Conservation (phyloP, 1,140 invertebrate genomes). For the Zaprionus camerounensis region DNA sequence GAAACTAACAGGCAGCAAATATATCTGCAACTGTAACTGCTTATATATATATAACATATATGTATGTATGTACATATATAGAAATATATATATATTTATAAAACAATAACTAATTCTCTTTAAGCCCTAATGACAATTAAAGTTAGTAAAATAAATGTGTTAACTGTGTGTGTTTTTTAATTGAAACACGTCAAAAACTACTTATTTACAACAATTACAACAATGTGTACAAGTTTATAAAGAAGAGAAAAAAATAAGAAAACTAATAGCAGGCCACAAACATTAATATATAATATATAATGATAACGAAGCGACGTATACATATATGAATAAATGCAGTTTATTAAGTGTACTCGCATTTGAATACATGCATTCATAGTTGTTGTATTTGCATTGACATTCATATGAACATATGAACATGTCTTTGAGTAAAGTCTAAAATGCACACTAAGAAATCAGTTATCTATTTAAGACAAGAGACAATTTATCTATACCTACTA, state of each 20-base stretch:
- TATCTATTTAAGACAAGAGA: slow-evolving; percentile 49
- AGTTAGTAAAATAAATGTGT: slow-evolving; percentile 44
- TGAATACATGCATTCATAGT: background rate
- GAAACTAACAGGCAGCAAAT: no score
- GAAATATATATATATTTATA: background rate
- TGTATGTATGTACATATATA: no score
- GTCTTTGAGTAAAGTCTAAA: background rate
- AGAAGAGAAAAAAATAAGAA: background rate
- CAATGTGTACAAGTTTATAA: slow-evolving; percentile 3
- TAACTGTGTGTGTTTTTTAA: slow-evolving; percentile 33
- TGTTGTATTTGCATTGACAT: background rate
- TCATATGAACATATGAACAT: slow-evolving; percentile 7
- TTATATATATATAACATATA: no score
- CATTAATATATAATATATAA: slow-evolving; percentile 7
- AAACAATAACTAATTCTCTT: background rate
- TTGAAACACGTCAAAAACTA: slow-evolving; percentile 28
- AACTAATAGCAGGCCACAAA: background rate
- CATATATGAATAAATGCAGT: background rate
- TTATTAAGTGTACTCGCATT: background rate
- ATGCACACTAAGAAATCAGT: slow-evolving; percentile 25
- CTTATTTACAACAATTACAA: slow-evolving; percentile 4
- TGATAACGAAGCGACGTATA: background rate
- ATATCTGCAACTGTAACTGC: no score
- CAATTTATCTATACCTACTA: slow-evolving; percentile 41
- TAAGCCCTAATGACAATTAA: slow-evolving; percentile 4